These are phyloP conservation scores for Chromis chromis DNA, from an alignment of 2,797 vertebrate genomes.

Conservation along the genomic window DNA sequence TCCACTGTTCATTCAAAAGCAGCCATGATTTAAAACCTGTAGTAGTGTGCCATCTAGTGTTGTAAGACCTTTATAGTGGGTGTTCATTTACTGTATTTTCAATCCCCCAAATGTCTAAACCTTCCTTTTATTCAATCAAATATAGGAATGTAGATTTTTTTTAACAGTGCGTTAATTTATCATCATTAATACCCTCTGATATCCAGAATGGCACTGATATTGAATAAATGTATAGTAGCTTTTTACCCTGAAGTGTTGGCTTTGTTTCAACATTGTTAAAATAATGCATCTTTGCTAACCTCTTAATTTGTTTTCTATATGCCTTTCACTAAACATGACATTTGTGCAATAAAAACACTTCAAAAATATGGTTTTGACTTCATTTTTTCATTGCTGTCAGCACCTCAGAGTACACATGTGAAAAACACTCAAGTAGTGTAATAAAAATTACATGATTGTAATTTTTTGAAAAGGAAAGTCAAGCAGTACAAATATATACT, in stretches of 20 bases:
- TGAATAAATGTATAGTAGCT: constrained; percentile 26
- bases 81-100: neutral
- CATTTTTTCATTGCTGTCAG: constrained; percentile 21
- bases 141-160: neutral
- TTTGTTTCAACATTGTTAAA: constrained; percentile 45
- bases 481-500: constrained; percentile 21
- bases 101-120: neutral
- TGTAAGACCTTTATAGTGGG: neutral
- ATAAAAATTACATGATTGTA: constrained; percentile 22
- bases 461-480: constrained; percentile 12
- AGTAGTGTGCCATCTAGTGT: constrained; percentile 33
- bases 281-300: constrained; percentile 32
- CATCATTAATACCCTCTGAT: constrained; percentile 1
- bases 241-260: constrained; percentile 44
- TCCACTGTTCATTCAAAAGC: neutral
- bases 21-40: constrained; percentile 1
- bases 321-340: constrained; percentile 71
- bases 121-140: constrained; percentile 23
- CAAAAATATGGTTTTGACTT: constrained; percentile 46
- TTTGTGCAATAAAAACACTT: constrained; percentile 82
- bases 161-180: constrained; percentile 17
- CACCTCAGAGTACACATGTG: constrained; percentile 32
- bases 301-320: constrained; percentile 25
- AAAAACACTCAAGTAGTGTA: constrained; percentile 39
- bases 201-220: constrained; percentile 5